Conservation (phyloP, 30 jellyfish, hydroid and myxozoan species). For the Aurelia coerulea region DNA sequence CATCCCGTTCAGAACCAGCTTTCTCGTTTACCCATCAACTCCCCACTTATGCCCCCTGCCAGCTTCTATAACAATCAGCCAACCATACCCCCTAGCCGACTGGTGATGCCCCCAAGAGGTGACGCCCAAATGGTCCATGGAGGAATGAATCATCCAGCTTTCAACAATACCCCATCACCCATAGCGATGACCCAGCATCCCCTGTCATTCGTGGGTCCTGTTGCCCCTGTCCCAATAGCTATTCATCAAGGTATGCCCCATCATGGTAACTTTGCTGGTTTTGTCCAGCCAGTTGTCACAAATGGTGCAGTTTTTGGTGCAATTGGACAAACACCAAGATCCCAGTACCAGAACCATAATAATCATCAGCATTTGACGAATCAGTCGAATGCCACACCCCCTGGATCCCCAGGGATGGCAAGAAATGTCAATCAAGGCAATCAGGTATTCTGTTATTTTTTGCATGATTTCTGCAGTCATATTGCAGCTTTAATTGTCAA, state of each 20-base stretch:
- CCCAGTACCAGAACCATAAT: conserved; percentile 36
- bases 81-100: conserved; percentile 18
- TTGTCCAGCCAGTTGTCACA: conserved; percentile 62
- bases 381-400: conserved; percentile 42
- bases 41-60: conserved; percentile 39
- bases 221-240: conserved; percentile 24
- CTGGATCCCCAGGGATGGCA: conserved; percentile 56
- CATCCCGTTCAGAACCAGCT: conserved; percentile 64
- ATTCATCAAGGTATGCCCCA: conserved; percentile 17
- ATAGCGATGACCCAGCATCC: conserved; percentile 67
- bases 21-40: conserved; percentile 10
- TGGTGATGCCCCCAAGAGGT: conserved; percentile 31
- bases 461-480: too few relatives aligned
- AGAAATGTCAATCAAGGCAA: conserved; percentile 30
- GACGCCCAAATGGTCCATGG: conserved; percentile 23
- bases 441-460: not conserved
- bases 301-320: conserved; percentile 82
- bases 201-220: conserved; percentile 62
- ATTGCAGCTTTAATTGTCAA: too few relatives aligned
- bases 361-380: conserved; percentile 7
- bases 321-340: conserved; percentile 78
- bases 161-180: conserved; percentile 21
- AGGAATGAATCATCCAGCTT: conserved; percentile 17
- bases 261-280: conserved; percentile 31
- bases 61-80: conserved; percentile 45